Evolutionary conservation across 1,140 invertebrate genomes (phyloP).

Genomic region (Wiebesia pumilae): DNA sequence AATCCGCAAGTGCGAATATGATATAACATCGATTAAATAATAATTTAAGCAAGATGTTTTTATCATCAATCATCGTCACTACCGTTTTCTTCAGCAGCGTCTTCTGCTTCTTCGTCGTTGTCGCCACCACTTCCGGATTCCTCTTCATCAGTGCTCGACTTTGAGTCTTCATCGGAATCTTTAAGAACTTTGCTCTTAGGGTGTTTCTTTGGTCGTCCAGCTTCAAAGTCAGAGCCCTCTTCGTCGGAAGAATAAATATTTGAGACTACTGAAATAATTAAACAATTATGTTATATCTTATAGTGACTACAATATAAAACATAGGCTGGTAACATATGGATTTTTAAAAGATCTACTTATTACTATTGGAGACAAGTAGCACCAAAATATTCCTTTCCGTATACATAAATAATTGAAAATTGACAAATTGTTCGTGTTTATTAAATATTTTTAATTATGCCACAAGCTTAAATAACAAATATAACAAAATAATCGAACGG

Average conservation of each 20-base stretch:
- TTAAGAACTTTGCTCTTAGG: slow-evolving; percentile 87
- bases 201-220: slow-evolving; percentile 82
- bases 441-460: no score
- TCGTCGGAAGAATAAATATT: slow-evolving; percentile 95
- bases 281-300: not conserved
- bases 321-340: no score
- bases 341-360: no score
- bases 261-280: slow-evolving; percentile 72
- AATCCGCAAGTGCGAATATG: not conserved
- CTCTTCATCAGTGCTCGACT: slow-evolving; percentile 67
- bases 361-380: no score
- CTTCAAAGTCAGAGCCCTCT: slow-evolving; percentile 91
- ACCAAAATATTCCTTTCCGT: no score
- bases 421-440: no score
- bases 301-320: no score
- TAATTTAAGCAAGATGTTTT: not conserved
- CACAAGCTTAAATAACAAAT: no score
- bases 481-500: no score
- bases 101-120: slow-evolving; percentile 61
- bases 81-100: slow-evolving; percentile 59
- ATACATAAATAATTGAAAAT: no score
- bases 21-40: not conserved
- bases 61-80: slow-evolving; percentile 54
- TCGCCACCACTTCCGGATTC: slow-evolving; percentile 67
- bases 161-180: slow-evolving; percentile 86